Base-by-base conservation (phyloP, 1,140 invertebrate genomes). In the Papilio polytes region DNA sequence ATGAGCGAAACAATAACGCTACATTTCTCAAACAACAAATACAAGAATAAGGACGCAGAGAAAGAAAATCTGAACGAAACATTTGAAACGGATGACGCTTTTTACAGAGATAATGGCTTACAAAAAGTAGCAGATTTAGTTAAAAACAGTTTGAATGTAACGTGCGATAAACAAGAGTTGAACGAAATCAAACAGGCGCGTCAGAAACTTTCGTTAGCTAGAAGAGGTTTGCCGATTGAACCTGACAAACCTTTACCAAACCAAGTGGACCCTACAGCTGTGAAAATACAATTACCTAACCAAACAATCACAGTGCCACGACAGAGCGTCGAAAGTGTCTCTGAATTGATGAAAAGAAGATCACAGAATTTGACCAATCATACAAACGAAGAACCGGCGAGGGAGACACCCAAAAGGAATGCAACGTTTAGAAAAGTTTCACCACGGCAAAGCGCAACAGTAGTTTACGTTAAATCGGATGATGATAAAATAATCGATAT, bases 131-230 rank as follows among this genome's bases (percentile, higher is more conserved):
- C 84, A 0, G 91, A 94, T 31, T 63, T 89, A 0, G 92, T 87
- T 0, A 74, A 74, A 74, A 74, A 74, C n/a, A 74, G 72, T 74
- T n/a, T 74, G 26, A 74, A 74, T 80, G 90, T 94, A 0, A 95
- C 94, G 1, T 81, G 94, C 10, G 93, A 92, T 36, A 95, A 95
- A 83, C 82, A 86, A 22, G 86, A 80, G 20, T 73, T 95, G n/a
- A 95, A 94, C 66, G 94, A 95, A 81, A 95, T 95, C 18, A 94
- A 94, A 81, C 93, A 94, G 72, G 94, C 94, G 15, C 82, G 94
- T 22, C 92, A 95, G 78, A 95, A 94, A 81, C 80, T 95, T 20
- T 95, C 94, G 1, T 78, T 94, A 53, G 94, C 93, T 0, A 89
- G 94, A 41, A 92, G 91, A 82, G 90, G 89, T 0, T 87, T 95